Evolutionary conservation across 2,113 vertebrate genomes (phyloP), one percentile per base, ranked within the genome.

Genomic region (Tylochromis polylepis): DNA sequence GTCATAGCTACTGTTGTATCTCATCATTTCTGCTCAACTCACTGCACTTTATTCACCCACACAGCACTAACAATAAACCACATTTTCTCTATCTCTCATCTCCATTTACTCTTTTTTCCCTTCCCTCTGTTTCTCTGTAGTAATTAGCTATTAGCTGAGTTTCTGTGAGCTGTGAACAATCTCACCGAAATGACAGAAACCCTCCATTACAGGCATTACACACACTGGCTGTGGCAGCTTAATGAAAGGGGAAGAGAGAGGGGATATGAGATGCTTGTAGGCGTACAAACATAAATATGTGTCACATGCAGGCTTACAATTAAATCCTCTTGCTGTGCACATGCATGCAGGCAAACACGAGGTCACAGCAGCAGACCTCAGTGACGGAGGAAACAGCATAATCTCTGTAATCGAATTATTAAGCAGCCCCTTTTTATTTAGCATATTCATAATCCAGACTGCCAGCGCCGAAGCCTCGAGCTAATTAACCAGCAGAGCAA

Each of bases 71-170:
- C 59, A 24, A 38, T 10, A 20, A 78, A 29, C 15, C 83, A 49
- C 58, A 67, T 56, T 87, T 58, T 70, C 77, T 87, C 79, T 9
- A 29, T 62, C 83, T 92, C 84, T 83, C 15, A 9, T 67, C 75
- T 79, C 53, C 38, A 65, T 85, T 79, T 55, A 57, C 82, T 67
- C 36, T 20, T 36, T 81, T 46, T 34, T n/a, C 29, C 5, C 46
- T 49, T 81, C 59, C 27, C 46, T 75, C 80, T 57, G 51, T 89
- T 31, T 81, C 86, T 84, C 84, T 80, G 83, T 65, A 38, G 89
- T 91, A 91, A 93, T 91, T 81, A 93, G 89, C 92, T 85, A 89
- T 92, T 91, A 92, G 91, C 92, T 24, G 89, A 91, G 92, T 90
- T 92, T 87, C 88, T 90, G 53, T 84, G 85, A 87, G 92, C 91